Evolutionary conservation across 2,888 invertebrate species (phyloP).

Genomic region (Antheraea assamensis): DNA sequence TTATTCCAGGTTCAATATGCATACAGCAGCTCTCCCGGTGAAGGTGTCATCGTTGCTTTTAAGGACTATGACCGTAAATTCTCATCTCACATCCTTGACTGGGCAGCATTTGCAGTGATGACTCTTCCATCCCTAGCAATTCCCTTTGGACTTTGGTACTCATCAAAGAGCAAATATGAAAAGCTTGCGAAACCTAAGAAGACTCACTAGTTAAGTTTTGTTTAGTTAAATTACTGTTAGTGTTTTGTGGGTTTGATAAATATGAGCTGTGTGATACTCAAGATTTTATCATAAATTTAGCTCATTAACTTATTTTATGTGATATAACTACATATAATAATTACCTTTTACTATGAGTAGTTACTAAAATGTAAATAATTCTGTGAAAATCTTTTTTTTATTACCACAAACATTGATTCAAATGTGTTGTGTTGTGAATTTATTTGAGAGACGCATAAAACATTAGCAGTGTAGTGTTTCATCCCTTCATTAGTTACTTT

Average conservation of each 20-base stretch:
- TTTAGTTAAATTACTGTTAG: slow-evolving; percentile 51
- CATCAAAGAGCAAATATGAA: slow-evolving; percentile 97
- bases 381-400: neutral
- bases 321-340: neutral
- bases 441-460: slow-evolving; percentile 11
- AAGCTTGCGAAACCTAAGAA: slow-evolving; percentile 89
- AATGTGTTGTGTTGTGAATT: neutral
- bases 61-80: slow-evolving; percentile 97
- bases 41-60: slow-evolving; percentile 96
- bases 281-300: neutral
- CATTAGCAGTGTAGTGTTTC: slow-evolving; percentile 8
- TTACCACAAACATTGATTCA: neutral
- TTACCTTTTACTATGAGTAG: neutral
- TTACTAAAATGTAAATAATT: neutral
- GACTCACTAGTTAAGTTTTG: slow-evolving; percentile 65
- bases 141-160: slow-evolving; percentile 96
- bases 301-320: neutral
- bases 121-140: slow-evolving; percentile 96
- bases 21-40: slow-evolving; percentile 95
- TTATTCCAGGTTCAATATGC: slow-evolving; percentile 85
- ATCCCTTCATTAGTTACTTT: slow-evolving; percentile 48
- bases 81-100: slow-evolving; percentile 98
- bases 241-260: slow-evolving; percentile 37
- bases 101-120: slow-evolving; percentile 98
- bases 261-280: neutral